These are phyloP conservation scores for Chrysolina haemoptera DNA, from an alignment of 2,888 invertebrate species.

Conservation along the genomic window DNA sequence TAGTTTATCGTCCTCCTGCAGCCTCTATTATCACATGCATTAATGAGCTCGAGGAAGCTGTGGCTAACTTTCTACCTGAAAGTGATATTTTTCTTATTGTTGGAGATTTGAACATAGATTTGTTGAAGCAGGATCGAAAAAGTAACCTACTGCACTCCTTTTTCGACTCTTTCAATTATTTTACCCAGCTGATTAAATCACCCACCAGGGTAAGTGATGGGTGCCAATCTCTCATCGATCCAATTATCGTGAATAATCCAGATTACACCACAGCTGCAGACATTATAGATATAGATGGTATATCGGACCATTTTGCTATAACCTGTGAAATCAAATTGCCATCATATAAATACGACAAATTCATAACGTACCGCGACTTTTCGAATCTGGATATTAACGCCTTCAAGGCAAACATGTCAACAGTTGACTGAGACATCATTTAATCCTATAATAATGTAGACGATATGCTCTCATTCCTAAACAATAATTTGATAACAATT, in stretches of 20 bases:
- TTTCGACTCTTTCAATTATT: background rate
- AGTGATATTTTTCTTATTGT: background rate
- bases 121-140: background rate
- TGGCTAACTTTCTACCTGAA: background rate
- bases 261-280: background rate
- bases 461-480: background rate
- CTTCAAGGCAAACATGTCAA: background rate
- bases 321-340: constrained; percentile 12
- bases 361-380: constrained; percentile 7
- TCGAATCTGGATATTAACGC: background rate
- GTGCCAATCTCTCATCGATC: background rate
- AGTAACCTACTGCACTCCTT: background rate
- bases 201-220: background rate
- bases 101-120: background rate
- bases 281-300: too few relatives aligned
- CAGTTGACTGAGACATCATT: constrained; percentile 7
- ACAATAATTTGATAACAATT: background rate
- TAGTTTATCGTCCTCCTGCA: too few relatives aligned
- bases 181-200: background rate
- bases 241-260: constrained; percentile 1
- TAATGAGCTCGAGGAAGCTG: background rate
- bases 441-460: constrained; percentile 9
- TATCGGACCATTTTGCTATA: too few relatives aligned
- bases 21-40: background rate
- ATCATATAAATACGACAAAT: background rate